Evolutionary conservation across 1,140 invertebrate genomes (phyloP), one percentile per base, ranked within the genome.

Genomic region (Planococcus citri): DNA sequence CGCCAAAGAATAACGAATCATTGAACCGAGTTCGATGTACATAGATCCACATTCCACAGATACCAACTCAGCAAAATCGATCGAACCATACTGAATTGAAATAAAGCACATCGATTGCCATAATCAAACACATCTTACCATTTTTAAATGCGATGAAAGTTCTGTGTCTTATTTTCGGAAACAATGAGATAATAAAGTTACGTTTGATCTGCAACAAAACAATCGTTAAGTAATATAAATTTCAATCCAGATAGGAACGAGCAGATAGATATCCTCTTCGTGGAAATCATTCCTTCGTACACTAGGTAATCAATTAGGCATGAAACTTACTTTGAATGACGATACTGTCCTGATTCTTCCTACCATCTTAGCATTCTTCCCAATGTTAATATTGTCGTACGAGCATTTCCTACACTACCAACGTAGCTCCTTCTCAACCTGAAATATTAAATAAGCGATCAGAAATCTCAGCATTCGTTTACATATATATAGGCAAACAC

Each of bases 111-210:
- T 27, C 60, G 24, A 64, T 4, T 12, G 9, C 17, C 2, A 3
- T 25, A 64, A 27, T 64, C 60, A 4, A 64, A 3, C 51, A 58
- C 21, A 64, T 24, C 12, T 64, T 64, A 64, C 60, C 60, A 64
- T 64, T 64, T 64, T 64, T 64, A 64, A 64, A 64, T 64, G 60
- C 60, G 25, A 64, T 64, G 60, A 64, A 64, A 64, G 60, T 64
- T 64, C 60, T 64, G 17, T 27, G 60, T 25, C 60, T 22, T 64
- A 64, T 64, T 27, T 25, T 25, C 60, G 60, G 60, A 64, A 64
- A 64, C 21, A 24, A 64, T 10, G 60, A 64, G 6, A 64, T 64
- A 64, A 64, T 27, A 64, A 24, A 64, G 20, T 64, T 25, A 17
- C 60, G 60, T 27, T 64, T 64, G 10, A 64, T 25, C 60, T 64